Conservation (phyloP, 2,113 vertebrate genomes). For the Silurus glanis region DNA sequence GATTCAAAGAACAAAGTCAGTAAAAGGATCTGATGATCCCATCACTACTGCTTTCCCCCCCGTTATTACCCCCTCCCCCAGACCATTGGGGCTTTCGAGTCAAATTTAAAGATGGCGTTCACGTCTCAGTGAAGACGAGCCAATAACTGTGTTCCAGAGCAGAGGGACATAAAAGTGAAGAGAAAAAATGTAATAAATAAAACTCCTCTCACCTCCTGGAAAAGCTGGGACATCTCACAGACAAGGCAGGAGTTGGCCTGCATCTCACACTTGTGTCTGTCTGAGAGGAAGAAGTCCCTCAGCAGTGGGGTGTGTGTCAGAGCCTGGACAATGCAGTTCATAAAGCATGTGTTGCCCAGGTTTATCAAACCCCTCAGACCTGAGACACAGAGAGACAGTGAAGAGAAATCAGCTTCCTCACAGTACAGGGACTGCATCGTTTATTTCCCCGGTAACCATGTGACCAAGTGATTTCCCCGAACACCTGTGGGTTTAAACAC, state of each 20-base stretch:
- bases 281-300: constrained; percentile 88
- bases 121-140: neutral
- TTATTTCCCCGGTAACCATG: neutral
- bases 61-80: too few species aligned
- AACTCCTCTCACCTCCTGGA: constrained; percentile 81
- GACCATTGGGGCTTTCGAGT: neutral
- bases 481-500: neutral
- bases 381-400: constrained; percentile 52
- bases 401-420: neutral
- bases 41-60: neutral
- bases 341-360: constrained; percentile 90
- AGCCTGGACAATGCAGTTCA: constrained; percentile 91
- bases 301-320: constrained; percentile 88
- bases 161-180: neutral
- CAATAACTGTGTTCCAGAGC: neutral
- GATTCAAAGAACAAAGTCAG: too few species aligned
- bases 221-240: constrained; percentile 89
- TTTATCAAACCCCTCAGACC: constrained; percentile 87
- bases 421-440: neutral
- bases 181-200: neutral
- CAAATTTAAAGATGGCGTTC: neutral
- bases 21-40: too few species aligned
- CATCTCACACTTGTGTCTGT: constrained; percentile 90
- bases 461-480: neutral
- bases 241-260: constrained; percentile 88